Base-by-base conservation (phyloP, 2,888 invertebrate genomes). In the Crematogaster levior region DNA sequence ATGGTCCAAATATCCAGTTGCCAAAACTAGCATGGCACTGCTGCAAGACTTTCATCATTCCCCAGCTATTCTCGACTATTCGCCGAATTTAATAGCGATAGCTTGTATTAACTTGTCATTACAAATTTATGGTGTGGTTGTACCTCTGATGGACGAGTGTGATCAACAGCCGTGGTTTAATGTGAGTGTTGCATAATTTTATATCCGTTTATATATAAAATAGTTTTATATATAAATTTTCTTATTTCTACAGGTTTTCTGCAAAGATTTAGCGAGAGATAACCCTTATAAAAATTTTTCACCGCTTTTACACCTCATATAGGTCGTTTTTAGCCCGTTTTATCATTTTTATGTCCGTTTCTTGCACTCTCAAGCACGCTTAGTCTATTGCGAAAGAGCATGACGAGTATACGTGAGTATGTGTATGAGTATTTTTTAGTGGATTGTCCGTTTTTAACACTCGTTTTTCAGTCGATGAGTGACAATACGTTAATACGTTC, bases 1-100 rank as follows among this genome's bases (percentile, higher is more conserved):
- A 82, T 98, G 98, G 97, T 96, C 96, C 66, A 95, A 96, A 27
- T 95, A 97, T 34, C 98, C 98, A 0, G 96, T 98, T 34, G 97
- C 97, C 6, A 96, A 97, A 90, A 97, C 97, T 0, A 96, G 98
- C 0, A 97, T 97, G 94, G 97, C 97, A 0, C 97, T 98, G 92
- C 93, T 98, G 70, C 97, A 96, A 93, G 99, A 99, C 95, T 98
- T 98, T 91, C 98, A 99, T 95, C 98, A 98, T 93, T 97, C 97
- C 84, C 95, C 97, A 7, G 95, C 97, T 61, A 96, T 98, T 90
- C 95, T 99, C 70, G 97, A 97, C 88, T 98, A 97, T 92, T 96
- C 97, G 91, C 97, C 98, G 2, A 97, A 98, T 82, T 97, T 98
- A 91, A 95, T 98, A 84, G 98, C 99, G 1, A 96, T 99, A 30